Conservation (phyloP, 64 coral and sea anemone species). For the Platygyra sinensis region DNA sequence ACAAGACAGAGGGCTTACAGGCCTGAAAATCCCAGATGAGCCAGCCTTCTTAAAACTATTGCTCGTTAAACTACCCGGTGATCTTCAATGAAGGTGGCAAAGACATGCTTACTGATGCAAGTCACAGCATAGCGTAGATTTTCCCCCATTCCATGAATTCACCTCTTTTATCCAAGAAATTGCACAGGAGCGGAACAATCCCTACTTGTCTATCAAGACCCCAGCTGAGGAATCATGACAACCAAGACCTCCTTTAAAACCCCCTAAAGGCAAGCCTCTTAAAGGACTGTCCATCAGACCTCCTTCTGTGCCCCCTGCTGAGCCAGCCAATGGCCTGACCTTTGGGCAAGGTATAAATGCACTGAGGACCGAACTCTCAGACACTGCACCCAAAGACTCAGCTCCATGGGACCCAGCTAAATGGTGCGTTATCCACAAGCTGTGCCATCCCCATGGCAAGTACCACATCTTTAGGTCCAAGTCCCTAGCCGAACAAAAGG, state of each 20-base stretch:
- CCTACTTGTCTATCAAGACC: too few relatives aligned
- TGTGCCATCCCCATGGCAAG: conserved; percentile 44
- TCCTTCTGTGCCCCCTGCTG: background rate
- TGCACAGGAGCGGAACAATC: too few relatives aligned
- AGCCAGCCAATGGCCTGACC: background rate
- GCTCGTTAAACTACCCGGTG: conserved; percentile 35
- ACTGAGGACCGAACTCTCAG: background rate
- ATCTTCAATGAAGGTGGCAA: conserved; percentile 72
- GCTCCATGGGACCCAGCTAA: background rate
- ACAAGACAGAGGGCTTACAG: conserved; percentile 9
- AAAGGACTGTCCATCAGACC: too few relatives aligned
- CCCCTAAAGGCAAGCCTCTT: background rate
- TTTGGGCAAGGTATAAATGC: background rate
- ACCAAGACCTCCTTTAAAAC: background rate
- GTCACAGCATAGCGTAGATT: too few relatives aligned
- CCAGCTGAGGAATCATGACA: background rate
- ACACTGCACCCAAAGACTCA: background rate
- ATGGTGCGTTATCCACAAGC: conserved; percentile 53
- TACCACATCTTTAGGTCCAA: conserved; percentile 54
- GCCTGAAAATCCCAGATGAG: conserved; percentile 52
- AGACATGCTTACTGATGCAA: too few relatives aligned
- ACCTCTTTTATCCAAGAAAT: too few relatives aligned
- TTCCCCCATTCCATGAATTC: too few relatives aligned
- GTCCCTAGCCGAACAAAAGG: background rate
- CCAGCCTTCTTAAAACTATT: conserved; percentile 53